Evolutionary conservation across 2,888 invertebrate species (phyloP).

Genomic region (Clusia tigrina): DNA sequence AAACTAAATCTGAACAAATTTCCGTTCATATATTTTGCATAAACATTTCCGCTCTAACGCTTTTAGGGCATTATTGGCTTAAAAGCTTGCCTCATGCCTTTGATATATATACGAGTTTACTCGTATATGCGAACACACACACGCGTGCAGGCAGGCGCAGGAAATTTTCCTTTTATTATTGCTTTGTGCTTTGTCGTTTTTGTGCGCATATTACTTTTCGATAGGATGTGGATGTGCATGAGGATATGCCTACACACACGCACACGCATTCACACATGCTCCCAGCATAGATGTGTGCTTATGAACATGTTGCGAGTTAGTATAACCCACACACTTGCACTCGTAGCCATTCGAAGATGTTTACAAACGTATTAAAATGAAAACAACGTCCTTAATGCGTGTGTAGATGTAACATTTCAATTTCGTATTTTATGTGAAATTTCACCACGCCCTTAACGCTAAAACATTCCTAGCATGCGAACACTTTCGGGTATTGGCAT

Average conservation of each 20-base stretch:
- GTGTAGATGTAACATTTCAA: slow-evolving; percentile 56
- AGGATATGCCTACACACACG: slow-evolving; percentile 1
- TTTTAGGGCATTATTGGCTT: too few relatives aligned
- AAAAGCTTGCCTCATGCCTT: slow-evolving; percentile 2
- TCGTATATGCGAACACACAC: too few relatives aligned
- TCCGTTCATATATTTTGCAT: too few relatives aligned
- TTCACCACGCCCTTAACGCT: slow-evolving; percentile 49
- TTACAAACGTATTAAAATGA: slow-evolving; percentile 2
- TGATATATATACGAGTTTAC: too few relatives aligned
- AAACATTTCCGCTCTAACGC: too few relatives aligned
- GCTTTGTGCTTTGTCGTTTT: neutral
- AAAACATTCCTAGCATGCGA: slow-evolving; percentile 53
- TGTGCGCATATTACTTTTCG: neutral
- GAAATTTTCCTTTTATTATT: neutral
- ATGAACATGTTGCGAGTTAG: too few relatives aligned
- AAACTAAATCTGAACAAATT: too few relatives aligned
- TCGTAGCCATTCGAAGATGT: neutral
- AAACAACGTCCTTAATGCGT: slow-evolving; percentile 50
- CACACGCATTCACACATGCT: slow-evolving; percentile 5
- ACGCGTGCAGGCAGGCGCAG: too few relatives aligned
- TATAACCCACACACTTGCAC: too few relatives aligned
- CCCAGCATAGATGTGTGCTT: neutral
- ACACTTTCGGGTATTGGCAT: slow-evolving; percentile 41
- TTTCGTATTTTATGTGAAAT: slow-evolving; percentile 43
- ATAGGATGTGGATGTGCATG: neutral